Base-by-base conservation (phyloP, 1,140 invertebrate genomes). In the Lycorma delicatula region DNA sequence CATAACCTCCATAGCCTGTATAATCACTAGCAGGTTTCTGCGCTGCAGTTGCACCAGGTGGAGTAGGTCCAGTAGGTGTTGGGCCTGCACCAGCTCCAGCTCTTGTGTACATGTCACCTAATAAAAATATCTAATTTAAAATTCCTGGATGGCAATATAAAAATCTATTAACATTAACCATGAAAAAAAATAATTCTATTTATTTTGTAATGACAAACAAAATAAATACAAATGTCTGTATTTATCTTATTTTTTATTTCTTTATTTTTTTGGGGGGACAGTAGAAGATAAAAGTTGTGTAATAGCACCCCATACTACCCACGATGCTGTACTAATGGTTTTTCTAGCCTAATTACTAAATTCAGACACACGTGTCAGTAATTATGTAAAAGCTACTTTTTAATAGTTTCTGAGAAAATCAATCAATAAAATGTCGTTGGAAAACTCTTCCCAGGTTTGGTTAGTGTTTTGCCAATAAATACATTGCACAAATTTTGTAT, bases 81-180 rank as follows among this genome's bases (percentile, higher is more conserved):
- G 75, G 75, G 51, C 77, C 75, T 47, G 76, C 74, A 44, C 72
- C 74, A n/a, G 73, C 72, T 34, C 72, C 75, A 54, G 74, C 74
- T 58, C 77, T 69, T n/a, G 75, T 74, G 61, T 79, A 79, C 72
- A 78, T 77, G 65, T 79, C 77, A 70, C 75, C 77, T 78, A 71
- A 22, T 76, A 75, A 64, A 69, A 63, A 38, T 20, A 46, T 46
- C 5, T 46, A 9, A 46, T 46, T 13, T 6, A 5, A n/a, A 3
- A 28, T 9, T 5, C 22, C 6, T 7, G 7, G 4, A 18, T 9
- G 9, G 23, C 16, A 50, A 28, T 6, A 50, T 28, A 50, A 7
- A 9, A 46, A 16, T 7, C 5, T 7, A 6, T n/a, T 5, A 46
- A 6, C 5, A 46, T 58, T 36, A 63, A 67, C 9, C 46, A 26